These are phyloP conservation scores for Sitta europaea DNA, from an alignment of 2,113 vertebrate genomes.

Conservation along the genomic window DNA sequence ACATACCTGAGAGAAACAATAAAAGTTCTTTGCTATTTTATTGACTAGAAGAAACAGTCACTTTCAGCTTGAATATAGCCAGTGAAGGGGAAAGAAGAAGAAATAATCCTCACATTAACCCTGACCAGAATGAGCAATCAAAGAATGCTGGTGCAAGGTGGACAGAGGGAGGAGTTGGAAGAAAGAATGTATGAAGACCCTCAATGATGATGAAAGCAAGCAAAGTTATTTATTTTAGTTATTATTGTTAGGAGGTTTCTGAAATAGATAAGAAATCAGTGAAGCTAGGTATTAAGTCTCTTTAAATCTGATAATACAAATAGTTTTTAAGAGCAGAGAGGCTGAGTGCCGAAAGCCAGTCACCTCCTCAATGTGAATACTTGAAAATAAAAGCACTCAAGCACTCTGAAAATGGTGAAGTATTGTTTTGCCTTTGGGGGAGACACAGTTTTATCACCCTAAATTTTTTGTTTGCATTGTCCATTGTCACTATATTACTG, in stretches of 20 bases:
- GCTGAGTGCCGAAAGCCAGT: neutral
- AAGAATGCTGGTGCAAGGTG: neutral
- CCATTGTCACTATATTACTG: neutral
- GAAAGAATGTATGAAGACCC: neutral
- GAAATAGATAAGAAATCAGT: neutral
- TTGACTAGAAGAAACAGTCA: neutral
- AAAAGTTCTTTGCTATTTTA: neutral
- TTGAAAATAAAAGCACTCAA: neutral
- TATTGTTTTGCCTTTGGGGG: neutral
- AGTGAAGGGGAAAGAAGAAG: neutral
- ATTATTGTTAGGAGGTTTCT: neutral
- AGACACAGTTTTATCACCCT: neutral
- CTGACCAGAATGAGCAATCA: neutral
- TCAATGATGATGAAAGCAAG: neutral
- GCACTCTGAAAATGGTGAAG: neutral
- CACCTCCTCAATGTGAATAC: neutral
- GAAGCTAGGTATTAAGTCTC: neutral
- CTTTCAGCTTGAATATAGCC: neutral
- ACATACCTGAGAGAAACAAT: neutral
- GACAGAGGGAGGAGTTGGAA: neutral
- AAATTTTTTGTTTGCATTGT: neutral
- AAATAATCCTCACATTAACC: neutral
- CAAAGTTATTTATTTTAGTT: neutral
- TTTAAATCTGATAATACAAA: fast-evolving
- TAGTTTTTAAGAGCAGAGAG: neutral